Evolutionary conservation across 30 jellyfish, hydroid and myxozoan genomes (phyloP).

Genomic region (Hydra vulgaris): DNA sequence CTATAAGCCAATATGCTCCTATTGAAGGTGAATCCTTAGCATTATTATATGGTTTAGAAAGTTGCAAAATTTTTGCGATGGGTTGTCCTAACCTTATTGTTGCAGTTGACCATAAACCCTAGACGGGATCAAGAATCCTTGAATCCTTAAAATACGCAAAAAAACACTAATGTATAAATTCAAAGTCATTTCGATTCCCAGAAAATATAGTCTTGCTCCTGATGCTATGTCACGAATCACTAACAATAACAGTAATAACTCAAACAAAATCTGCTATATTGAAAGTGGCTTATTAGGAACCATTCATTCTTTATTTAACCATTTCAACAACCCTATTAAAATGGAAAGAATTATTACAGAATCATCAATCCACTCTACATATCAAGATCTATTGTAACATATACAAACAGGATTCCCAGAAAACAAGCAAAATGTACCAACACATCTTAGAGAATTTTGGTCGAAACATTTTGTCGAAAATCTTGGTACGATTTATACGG

Average conservation of each 20-base stretch:
- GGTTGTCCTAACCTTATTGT: constrained; percentile 37
- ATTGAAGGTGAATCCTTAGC: constrained; percentile 58
- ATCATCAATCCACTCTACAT: too few species aligned
- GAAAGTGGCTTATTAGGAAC: too few species aligned
- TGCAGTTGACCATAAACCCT: constrained; percentile 56
- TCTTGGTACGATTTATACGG: too few species aligned
- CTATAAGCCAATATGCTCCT: constrained; percentile 45
- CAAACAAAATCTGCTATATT: too few species aligned
- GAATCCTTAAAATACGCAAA: constrained; percentile 25
- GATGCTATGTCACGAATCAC: constrained; percentile 31
- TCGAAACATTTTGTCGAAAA: too few species aligned
- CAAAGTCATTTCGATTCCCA: constrained; percentile 30
- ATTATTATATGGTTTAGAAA: constrained; percentile 24
- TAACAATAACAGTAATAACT: background rate
- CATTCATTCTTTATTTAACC: too few species aligned
- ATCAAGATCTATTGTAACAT: too few species aligned
- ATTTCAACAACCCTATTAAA: too few species aligned
- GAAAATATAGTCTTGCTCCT: constrained; percentile 6
- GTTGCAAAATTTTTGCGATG: too few species aligned
- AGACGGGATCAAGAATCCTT: constrained; percentile 33
- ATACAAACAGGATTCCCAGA: constrained; percentile 37
- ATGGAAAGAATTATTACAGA: too few species aligned
- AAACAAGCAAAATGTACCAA: constrained; percentile 5
- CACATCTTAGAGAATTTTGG: too few species aligned
- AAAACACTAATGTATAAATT: constrained; percentile 29